Base-by-base conservation (phyloP, 2,113 vertebrate genomes). In the Lipophrys pholis region DNA sequence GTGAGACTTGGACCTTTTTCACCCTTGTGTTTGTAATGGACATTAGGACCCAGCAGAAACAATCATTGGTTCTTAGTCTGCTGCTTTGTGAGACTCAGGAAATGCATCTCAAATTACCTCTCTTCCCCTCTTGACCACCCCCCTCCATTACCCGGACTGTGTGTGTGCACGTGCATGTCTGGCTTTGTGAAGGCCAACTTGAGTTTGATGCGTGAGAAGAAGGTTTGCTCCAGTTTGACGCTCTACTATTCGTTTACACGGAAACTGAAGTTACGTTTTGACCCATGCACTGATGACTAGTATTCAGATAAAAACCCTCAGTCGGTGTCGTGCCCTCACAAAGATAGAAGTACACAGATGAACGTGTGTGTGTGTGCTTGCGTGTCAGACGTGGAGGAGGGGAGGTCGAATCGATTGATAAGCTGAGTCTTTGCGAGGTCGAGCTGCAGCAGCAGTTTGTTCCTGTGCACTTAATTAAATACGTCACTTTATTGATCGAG, bases 71-170 rank as follows among this genome's bases (percentile, higher is more conserved):
- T 56, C 58, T 57, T 73, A 78, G 70, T 66, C 80, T 59, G 69
- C 69, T 57, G 80, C 80, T 80, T 69, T 51, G 55, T 63, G 67
- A 59, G 69, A 76, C 77, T 75, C 55, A 73, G 82, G 76, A 86
- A 82, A 70, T 71, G 52, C 60, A 58, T 83, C 69, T 83, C 69
- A 61, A 16, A 56, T 84, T 75, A 76, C 78, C 50, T 42, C 83
- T 69, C 21, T 30, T 4, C 35, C 68, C 62, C 78, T 50, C 78
- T 49, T 12, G 16, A 3, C 14, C 53, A 38, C 78, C 63, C 54
- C 65, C 75, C 39, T 63, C 55, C 73, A 66, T 49, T n/a, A 14
- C 14, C 14, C 10, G 41, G 10, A 7, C 14, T n/a, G 42, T 21
- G 38, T 60, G 36, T 66, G 54, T 30, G 8, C 54, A 35, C 39